These are phyloP conservation scores for Andrena marginata DNA, from an alignment of 2,888 invertebrate species.

Conservation along the genomic window DNA sequence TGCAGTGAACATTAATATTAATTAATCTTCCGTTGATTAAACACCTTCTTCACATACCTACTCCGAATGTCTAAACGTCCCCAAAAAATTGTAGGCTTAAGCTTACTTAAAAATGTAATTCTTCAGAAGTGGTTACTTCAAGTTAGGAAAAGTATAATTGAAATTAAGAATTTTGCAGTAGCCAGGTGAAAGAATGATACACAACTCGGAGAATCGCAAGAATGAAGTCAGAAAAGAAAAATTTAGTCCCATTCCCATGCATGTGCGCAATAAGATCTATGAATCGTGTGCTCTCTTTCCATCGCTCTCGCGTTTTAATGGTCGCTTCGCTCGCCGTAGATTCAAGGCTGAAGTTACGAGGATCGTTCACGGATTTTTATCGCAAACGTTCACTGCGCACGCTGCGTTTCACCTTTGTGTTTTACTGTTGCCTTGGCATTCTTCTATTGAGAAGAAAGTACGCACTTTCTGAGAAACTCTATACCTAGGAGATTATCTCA, in stretches of 20 bases:
- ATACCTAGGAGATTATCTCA: slow-evolving; percentile 5
- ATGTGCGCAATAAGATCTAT: slow-evolving; percentile 28
- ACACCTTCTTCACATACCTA: too few relatives aligned
- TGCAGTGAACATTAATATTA: too few relatives aligned
- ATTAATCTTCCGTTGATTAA: too few relatives aligned
- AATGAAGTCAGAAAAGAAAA: not conserved
- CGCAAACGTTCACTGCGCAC: slow-evolving; percentile 11
- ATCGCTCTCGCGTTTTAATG: slow-evolving; percentile 32
- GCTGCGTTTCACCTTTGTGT: slow-evolving; percentile 25
- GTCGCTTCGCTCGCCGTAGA: slow-evolving; percentile 34
- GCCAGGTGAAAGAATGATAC: too few relatives aligned
- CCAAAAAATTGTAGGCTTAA: too few relatives aligned
- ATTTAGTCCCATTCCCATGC: not conserved
- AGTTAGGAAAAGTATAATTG: too few relatives aligned
- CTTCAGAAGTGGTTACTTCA: too few relatives aligned
- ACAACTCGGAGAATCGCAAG: not conserved
- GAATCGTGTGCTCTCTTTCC: slow-evolving; percentile 47
- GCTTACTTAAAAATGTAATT: too few relatives aligned
- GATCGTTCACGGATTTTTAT: slow-evolving; percentile 64
- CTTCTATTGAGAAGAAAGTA: slow-evolving; percentile 15
- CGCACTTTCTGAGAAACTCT: slow-evolving; percentile 23
- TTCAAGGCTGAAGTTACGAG: slow-evolving; percentile 66
- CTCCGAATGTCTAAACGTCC: too few relatives aligned
- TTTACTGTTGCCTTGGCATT: slow-evolving; percentile 33
- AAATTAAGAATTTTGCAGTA: too few relatives aligned